Base-by-base conservation (phyloP, 2,113 vertebrate species). In the Chamaea fasciata region DNA sequence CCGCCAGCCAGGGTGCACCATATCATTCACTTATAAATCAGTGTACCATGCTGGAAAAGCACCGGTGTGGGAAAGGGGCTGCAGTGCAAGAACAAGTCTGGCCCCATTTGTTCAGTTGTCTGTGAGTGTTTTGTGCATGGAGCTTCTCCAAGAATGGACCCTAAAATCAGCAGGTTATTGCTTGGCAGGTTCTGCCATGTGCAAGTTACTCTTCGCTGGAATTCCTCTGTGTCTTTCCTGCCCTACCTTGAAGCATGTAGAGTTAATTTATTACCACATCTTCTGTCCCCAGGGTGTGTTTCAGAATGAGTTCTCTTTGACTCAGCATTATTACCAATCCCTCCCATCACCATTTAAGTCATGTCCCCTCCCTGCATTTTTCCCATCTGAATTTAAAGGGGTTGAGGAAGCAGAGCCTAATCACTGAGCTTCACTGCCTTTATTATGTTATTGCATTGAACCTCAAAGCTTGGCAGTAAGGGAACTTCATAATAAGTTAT, bases 211-310 rank as follows among this genome's bases (percentile, higher is more conserved):
- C 52, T 90, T 85, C 56, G 53, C 37, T 78, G 79, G 68, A 94
- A 81, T 92, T 87, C 76, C 41, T 81, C 16, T 33, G 49, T 1
- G 30, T 71, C 52, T 81, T 50, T 92, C 64, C 92, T 47, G 19
- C n/a, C 60, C 35, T 81, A 80, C 24, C 60, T 68, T 83, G 47
- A 90, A 89, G 76, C 28, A 64, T n/a, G 68, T 71, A 39, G 5
- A 65, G 77, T 46, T 71, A 93, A 94, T 93, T 90, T 96, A 95
- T 93, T 78, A 71, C 60, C 65, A 62, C 76, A 94, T 76, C 90
- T 94, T 68, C 52, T 82, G 59, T 90, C 93, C 62, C 88, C 65
- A 89, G 90, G 73, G 64, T 84, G 57, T 78, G 80, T 87, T 96
- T 93, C 68, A 68, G 73, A 94, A 78, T 82, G 73, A 94, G 88